Base-by-base conservation (phyloP, 2,888 invertebrate genomes). In the Tenthredo notha region DNA sequence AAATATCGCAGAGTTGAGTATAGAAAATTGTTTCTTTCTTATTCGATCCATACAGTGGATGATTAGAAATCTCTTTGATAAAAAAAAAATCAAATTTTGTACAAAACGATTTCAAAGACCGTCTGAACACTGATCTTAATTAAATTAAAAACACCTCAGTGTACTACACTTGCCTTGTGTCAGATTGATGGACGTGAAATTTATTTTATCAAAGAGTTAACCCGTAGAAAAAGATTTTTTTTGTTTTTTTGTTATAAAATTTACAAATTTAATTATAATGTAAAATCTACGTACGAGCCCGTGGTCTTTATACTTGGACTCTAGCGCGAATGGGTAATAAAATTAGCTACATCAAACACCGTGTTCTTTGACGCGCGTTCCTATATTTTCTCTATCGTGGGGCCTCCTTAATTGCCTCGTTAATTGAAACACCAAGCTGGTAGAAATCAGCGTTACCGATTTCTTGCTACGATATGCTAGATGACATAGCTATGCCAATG, bases 341-440 rank as follows among this genome's bases (percentile, higher is more conserved):
- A 70, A 70, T 70, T 70, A 70, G 70, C 25, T 7, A 70, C 70
- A 37, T 70, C 70, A 70, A 70, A 70, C 37, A 70, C 37, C 12
- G 12, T 12, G 61, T 18, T 70, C 70, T 70, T 70, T 70, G 70
- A 70, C 70, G 70, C 70, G 70, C 37, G 70, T 33, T 25, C 25
- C 25, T 61, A 25, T 25, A 61, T 61, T 61, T 61, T 61, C 61
- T 25, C 25, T 25, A 61, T 61, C 61, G 12, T 12, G 21, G 12
- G 61, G 61, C 25, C n/a, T 37, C 70, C 70, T n/a, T 70, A 37
- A 70, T 70, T 70, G 70, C 70, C 70, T 70, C 37, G 33, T 70
- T 70, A 70, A 70, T 70, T 70, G 33, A 37, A 70, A 70, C 37
- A 70, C 70, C 25, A 10, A 1, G 25, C 21, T 61, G 25, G 10